Conservation (phyloP, 2,113 vertebrate genomes). For the Toxotes jaculatrix region DNA sequence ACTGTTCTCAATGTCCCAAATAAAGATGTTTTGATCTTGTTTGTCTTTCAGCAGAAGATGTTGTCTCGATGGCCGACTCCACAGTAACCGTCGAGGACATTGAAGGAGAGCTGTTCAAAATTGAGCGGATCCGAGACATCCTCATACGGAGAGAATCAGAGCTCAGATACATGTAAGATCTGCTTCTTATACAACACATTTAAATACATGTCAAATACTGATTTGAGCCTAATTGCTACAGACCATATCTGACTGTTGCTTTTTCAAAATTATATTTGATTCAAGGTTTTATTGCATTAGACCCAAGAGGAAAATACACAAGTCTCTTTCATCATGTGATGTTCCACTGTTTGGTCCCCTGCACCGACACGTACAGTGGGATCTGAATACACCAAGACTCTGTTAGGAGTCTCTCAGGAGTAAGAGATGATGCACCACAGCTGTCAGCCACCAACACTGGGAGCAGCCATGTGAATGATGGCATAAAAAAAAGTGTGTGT, state of each 20-base stretch:
- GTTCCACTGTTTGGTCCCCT: conserved; percentile 17
- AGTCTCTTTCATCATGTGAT: neutral
- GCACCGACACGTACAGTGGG: neutral
- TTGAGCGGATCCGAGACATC: conserved; percentile 88
- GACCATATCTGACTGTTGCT: neutral
- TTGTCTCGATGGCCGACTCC: conserved; percentile 91
- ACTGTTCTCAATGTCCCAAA: neutral
- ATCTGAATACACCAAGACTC: conserved; percentile 14
- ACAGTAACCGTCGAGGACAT: conserved; percentile 87
- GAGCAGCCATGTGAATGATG: conserved; percentile 49
- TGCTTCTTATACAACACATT: neutral
- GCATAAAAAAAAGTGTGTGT: conserved; percentile 4
- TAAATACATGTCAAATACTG: neutral
- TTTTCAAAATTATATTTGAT: neutral
- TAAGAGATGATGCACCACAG: conserved; percentile 9
- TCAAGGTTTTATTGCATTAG: neutral
- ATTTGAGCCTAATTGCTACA: neutral
- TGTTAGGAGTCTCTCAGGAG: conserved; percentile 19
- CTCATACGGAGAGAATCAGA: conserved; percentile 90
- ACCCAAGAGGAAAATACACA: neutral
- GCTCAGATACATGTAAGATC: conserved; percentile 91
- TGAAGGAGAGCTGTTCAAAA: conserved; percentile 89
- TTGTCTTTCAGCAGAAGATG: conserved; percentile 75
- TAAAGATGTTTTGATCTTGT: neutral
- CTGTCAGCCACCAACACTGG: conserved; percentile 15